A percentile compares a stretch with the other conserved stretches of the same genome.
Evolutionary conservation across 1,140 invertebrate genomes (phyloP).

Genomic region (Meloidogyne floridensis): DNA sequence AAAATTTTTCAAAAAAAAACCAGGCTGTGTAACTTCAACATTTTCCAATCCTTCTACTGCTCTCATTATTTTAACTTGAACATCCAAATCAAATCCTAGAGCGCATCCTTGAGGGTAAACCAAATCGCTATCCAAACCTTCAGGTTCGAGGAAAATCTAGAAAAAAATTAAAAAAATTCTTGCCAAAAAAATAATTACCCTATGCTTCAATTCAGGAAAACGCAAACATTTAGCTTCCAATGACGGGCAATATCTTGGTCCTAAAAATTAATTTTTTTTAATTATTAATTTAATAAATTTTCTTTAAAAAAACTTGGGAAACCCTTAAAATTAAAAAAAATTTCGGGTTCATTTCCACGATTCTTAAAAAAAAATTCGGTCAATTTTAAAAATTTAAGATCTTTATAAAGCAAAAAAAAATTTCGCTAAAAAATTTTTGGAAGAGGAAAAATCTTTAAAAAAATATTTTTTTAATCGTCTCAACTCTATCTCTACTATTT

Average conservation of each 20-base stretch:
- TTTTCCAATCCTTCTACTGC: slow-evolving; percentile 79
- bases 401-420: too few relatives aligned
- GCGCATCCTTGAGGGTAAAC: slow-evolving; percentile 88
- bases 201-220: slow-evolving; percentile 76
- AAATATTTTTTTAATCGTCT: too few relatives aligned
- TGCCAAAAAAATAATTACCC: slow-evolving; percentile 65
- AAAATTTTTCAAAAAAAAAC: not conserved
- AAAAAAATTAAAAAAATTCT: slow-evolving; percentile 18
- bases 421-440: too few relatives aligned
- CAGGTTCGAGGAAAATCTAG: slow-evolving; percentile 83
- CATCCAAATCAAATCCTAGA: slow-evolving; percentile 81
- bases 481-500: too few relatives aligned
- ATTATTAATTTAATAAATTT: too few relatives aligned
- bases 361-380: too few relatives aligned
- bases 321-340: too few relatives aligned
- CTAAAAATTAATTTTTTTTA: slow-evolving; percentile 53
- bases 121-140: slow-evolving; percentile 79
- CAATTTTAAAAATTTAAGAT: too few relatives aligned
- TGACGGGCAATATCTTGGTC: slow-evolving; percentile 85
- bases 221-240: slow-evolving; percentile 85
- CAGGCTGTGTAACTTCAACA: slow-evolving; percentile 72
- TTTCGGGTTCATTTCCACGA: too few relatives aligned
- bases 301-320: too few relatives aligned
- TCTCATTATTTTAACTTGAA: slow-evolving; percentile 77
- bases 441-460: too few relatives aligned